Evolutionary conservation across 1,140 invertebrate species (phyloP).

Genomic region (Listronotus oregonensis): DNA sequence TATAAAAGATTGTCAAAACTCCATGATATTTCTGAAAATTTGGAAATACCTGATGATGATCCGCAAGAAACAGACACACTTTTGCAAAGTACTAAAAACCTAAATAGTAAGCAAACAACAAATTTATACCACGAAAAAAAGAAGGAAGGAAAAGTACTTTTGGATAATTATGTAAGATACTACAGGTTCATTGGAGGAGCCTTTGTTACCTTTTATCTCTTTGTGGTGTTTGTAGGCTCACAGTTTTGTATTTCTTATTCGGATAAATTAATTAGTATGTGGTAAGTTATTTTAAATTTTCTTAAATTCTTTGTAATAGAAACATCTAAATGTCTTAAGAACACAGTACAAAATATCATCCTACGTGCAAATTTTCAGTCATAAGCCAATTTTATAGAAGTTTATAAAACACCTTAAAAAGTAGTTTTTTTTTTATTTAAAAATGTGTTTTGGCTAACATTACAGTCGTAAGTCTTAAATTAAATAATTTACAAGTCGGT

Average conservation of each 20-base stretch:
- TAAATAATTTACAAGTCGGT: too few relatives aligned
- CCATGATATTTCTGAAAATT: not conserved
- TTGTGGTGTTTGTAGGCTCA: constrained; percentile 22
- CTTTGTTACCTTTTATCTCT: constrained; percentile 12
- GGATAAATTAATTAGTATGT: constrained; percentile 35
- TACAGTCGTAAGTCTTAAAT: too few relatives aligned
- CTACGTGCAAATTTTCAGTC: too few relatives aligned
- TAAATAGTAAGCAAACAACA: not conserved
- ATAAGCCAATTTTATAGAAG: too few relatives aligned
- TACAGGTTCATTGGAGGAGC: constrained; percentile 34
- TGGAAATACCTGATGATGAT: constrained; percentile 1
- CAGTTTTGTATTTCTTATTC: constrained; percentile 35
- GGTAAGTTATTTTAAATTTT: constrained; percentile 23
- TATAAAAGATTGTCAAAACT: constrained; percentile 18
- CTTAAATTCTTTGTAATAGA: too few relatives aligned
- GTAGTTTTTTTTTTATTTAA: too few relatives aligned
- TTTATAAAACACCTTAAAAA: too few relatives aligned
- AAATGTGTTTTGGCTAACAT: too few relatives aligned
- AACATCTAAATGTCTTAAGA: too few relatives aligned
- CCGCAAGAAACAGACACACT: constrained; percentile 12
- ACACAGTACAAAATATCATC: too few relatives aligned
- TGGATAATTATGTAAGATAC: constrained; percentile 36
- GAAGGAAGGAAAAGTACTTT: constrained; percentile 37
- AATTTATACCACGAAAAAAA: constrained; percentile 39
- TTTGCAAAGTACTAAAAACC: not conserved